These are phyloP conservation scores for Malurus elegans DNA, from an alignment of 2,113 vertebrate species.

Conservation along the genomic window DNA sequence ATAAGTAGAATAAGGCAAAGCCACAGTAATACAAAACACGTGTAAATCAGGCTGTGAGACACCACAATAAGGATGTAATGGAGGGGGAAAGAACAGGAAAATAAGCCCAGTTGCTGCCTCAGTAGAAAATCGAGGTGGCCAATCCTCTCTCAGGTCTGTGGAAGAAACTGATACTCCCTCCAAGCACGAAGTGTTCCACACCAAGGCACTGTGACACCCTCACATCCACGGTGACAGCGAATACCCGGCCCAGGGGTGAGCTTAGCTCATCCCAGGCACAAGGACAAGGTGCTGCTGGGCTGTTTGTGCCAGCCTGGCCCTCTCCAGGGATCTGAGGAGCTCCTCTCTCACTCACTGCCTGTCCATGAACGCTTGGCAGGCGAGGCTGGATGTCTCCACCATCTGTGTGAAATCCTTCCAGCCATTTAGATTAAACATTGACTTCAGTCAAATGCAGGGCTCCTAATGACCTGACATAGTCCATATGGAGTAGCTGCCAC, in stretches of 20 bases:
- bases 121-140: not conserved
- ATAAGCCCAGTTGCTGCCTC: not conserved
- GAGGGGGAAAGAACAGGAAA: not conserved
- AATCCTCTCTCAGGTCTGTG: not conserved
- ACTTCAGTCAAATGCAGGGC: constrained; percentile 32
- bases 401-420: constrained; percentile 46
- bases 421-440: constrained; percentile 1
- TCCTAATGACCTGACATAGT: constrained; percentile 40
- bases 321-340: not conserved
- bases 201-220: not conserved
- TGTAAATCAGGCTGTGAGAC: not conserved
- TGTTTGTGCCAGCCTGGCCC: not conserved
- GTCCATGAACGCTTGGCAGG: not conserved
- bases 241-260: accelerated
- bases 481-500: constrained; percentile 58
- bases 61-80: not conserved
- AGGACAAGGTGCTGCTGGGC: not conserved
- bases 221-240: accelerated
- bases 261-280: not conserved
- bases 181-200: not conserved
- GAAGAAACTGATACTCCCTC: not conserved
- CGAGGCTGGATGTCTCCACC: not conserved
- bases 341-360: not conserved
- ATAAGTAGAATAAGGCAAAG: not conserved
- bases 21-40: not conserved